These are phyloP conservation scores for Pollimyrus isidori DNA, from an alignment of 2,113 vertebrate genomes.

Conservation along the genomic window DNA sequence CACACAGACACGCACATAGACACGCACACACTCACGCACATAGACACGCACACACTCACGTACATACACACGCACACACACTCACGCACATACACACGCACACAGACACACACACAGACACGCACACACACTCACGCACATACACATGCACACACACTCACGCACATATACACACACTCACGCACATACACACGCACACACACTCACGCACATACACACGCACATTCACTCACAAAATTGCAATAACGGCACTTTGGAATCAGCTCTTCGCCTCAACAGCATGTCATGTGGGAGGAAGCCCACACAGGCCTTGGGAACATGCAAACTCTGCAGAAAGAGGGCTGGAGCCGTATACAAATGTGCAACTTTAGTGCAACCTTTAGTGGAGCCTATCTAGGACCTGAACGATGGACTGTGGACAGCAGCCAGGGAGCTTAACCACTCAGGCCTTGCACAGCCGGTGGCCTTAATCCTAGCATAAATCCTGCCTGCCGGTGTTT, in stretches of 20 bases:
- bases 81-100: not conserved
- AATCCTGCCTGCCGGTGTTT: not conserved
- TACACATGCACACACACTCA: not conserved
- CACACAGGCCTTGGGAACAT: not conserved
- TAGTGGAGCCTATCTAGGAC: not conserved
- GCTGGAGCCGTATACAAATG: not conserved
- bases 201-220: not conserved
- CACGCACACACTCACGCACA: not conserved
- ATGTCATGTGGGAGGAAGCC: not conserved
- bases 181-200: not conserved
- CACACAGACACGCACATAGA: not conserved
- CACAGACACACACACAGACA: not conserved
- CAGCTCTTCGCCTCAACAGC: not conserved
- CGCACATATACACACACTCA: not conserved
- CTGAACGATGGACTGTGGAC: not conserved
- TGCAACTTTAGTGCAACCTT: not conserved
- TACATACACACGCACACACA: not conserved
- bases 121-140: not conserved
- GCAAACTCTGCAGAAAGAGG: conserved; percentile 3
- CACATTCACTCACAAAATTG: not conserved
- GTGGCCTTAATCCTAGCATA: not conserved
- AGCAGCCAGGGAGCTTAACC: not conserved
- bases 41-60: not conserved
- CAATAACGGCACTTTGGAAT: not conserved
- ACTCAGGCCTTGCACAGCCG: not conserved